A percentile compares a stretch with the other conserved stretches of the same genome.
These are phyloP conservation scores for Sphaeramia orbicularis DNA, from an alignment of 2,797 vertebrate species.

Conservation along the genomic window DNA sequence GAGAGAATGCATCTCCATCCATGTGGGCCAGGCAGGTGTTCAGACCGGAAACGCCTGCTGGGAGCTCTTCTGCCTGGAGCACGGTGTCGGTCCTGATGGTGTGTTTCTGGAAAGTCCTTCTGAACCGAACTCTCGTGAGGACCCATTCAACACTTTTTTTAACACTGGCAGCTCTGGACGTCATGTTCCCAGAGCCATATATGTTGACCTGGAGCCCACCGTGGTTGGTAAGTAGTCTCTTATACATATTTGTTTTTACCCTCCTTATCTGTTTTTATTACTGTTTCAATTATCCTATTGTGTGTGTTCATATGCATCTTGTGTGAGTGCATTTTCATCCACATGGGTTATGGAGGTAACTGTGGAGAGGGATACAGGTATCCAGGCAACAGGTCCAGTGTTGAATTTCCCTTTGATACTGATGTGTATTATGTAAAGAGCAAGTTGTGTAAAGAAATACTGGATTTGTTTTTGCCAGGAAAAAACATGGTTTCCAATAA, in stretches of 20 bases:
- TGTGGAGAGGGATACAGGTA: slow-evolving; percentile 73
- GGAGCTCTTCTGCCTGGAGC: slow-evolving; percentile 94
- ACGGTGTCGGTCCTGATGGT: slow-evolving; percentile 89
- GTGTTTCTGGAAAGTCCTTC: slow-evolving; percentile 75
- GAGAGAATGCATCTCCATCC: slow-evolving; percentile 93
- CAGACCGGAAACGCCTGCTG: slow-evolving; percentile 94
- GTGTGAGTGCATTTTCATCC: slow-evolving; percentile 72
- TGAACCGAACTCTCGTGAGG: slow-evolving; percentile 75
- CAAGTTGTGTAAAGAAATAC: slow-evolving; percentile 33
- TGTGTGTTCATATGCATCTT: slow-evolving; percentile 26
- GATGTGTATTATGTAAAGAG: slow-evolving; percentile 77
- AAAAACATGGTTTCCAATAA: background rate
- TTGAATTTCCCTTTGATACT: slow-evolving; percentile 76
- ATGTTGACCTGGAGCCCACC: slow-evolving; percentile 90
- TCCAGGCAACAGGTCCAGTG: slow-evolving; percentile 67
- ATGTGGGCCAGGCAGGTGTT: slow-evolving; percentile 92
- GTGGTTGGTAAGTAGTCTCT: slow-evolving; percentile 86
- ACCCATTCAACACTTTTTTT: slow-evolving; percentile 92
- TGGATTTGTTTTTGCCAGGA: background rate
- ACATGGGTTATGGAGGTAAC: slow-evolving; percentile 58
- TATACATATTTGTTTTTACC: slow-evolving; percentile 26
- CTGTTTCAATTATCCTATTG: background rate
- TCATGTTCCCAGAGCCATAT: slow-evolving; percentile 88
- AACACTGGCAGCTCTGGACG: slow-evolving; percentile 86
- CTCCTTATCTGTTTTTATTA: slow-evolving; percentile 17